Base-by-base conservation (phyloP, 2,888 invertebrate genomes). In the Rhagonycha fulva region DNA sequence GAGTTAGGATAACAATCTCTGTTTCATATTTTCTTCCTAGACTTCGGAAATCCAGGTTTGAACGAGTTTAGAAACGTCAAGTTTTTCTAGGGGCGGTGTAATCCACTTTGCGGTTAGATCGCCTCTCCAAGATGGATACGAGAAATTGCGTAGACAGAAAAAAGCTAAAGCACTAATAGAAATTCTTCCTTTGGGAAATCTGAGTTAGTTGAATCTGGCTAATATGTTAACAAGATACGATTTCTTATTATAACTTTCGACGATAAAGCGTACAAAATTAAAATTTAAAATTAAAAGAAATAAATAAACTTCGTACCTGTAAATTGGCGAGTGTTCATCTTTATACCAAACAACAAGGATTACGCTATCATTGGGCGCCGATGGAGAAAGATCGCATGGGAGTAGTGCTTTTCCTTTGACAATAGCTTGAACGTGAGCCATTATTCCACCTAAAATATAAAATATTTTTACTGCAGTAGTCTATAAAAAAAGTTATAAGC, bases 321-420 rank as follows among this genome's bases (percentile, higher is more conserved):
- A 97, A 84, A 97, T 95, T 79, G 96, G 96, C 79, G 93, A 92
- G 81, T 91, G 90, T 87, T 96, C 95, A 86, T 95, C 94, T 87
- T 96, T 96, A 88, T 96, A 97, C 96, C 96, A 97, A 71, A 96
- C 95, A 83, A 96, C 95, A 71, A 97, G 91, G 68, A 95, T 91
- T 77, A 95, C 93, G 78, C 93, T 92, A 88, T 96, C 97, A 82
- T 95, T 93, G 63, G 92, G 90, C 81, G 92, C 90, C 71, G 94
- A 93, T 67, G 95, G 92, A 81, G 93, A 92, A 82, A 96, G 94
- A 90, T 96, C 96, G 89, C 97, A 97, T 47, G 96, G 96, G 82
- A 97, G 91, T 83, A 93, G 91, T 72, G 95, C 95, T 82, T 93
- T 93, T 78, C 94, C 94, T 82, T 93, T 93, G 78, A 94, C 92